Conservation (phyloP, 2,113 vertebrate species). For the Melanostigma gelatinosum region DNA sequence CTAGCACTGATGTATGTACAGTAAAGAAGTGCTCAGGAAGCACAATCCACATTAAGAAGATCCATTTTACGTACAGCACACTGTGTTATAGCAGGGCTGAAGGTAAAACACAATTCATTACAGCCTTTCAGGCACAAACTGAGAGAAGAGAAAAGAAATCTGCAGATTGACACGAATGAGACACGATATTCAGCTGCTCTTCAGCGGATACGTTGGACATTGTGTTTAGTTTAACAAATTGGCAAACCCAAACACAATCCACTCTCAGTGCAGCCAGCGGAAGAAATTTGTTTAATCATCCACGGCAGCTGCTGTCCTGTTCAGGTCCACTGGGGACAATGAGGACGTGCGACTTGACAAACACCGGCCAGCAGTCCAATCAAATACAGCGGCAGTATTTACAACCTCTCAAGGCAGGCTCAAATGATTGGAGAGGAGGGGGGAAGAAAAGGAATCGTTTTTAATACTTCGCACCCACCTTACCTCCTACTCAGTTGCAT, state of each 20-base stretch:
- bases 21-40: slow-evolving; percentile 17
- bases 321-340: slow-evolving; percentile 47
- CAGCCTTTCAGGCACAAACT: neutral
- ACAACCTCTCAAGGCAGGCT: slow-evolving; percentile 1
- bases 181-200: neutral
- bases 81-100: slow-evolving; percentile 6
- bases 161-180: neutral
- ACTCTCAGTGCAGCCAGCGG: slow-evolving; percentile 41
- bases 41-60: slow-evolving; percentile 1
- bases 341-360: slow-evolving; percentile 42
- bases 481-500: slow-evolving; percentile 61
- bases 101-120: neutral
- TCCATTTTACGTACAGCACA: neutral
- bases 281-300: slow-evolving; percentile 67
- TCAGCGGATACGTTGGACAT: neutral
- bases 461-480: slow-evolving; percentile 53
- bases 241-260: slow-evolving; percentile 15
- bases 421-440: neutral
- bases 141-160: neutral
- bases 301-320: slow-evolving; percentile 49
- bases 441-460: slow-evolving; percentile 32
- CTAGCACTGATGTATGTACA: neutral
- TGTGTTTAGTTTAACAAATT: slow-evolving; percentile 8
- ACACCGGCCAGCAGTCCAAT: slow-evolving; percentile 41
- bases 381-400: slow-evolving; percentile 16